phyloP scores from a whole-genome alignment of 2,888 invertebrate species.

The Cactoblastis cactorum region DNA sequence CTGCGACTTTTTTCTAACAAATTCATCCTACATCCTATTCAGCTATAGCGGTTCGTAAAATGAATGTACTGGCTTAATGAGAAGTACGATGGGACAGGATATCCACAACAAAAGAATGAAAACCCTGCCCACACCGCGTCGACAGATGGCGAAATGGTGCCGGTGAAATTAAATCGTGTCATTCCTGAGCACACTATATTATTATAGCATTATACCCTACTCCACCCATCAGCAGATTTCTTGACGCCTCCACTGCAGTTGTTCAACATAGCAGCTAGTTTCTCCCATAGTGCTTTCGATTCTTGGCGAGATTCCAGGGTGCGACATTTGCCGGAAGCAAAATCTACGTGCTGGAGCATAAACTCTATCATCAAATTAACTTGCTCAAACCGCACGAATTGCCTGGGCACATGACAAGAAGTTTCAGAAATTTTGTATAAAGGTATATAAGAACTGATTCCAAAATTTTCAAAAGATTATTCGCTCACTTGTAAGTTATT shows the following conservation, averaged over 20 bases:
- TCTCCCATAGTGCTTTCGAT: slow-evolving; percentile 51
- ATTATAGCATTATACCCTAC: slow-evolving; percentile 38
- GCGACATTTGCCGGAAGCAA: slow-evolving; percentile 49
- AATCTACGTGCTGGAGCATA: slow-evolving; percentile 54
- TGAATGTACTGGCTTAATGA: no score
- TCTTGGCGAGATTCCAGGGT: slow-evolving; percentile 49
- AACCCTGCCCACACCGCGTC: no score
- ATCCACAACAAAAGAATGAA: no score
- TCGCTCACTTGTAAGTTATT: no score
- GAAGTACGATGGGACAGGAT: no score
- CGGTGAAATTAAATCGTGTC: no score
- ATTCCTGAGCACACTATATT: not conserved
- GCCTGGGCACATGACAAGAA: slow-evolving; percentile 22
- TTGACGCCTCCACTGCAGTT: slow-evolving; percentile 39
- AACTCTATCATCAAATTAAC: slow-evolving; percentile 54
- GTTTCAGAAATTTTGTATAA: not conserved
- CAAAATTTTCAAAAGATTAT: no score
- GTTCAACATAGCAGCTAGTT: slow-evolving; percentile 48
- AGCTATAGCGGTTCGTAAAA: no score
- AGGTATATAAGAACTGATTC: no score
- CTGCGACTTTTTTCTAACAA: no score
- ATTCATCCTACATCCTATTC: no score
- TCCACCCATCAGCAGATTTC: slow-evolving; percentile 56
- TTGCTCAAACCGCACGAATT: slow-evolving; percentile 59
- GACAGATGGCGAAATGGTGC: no score